phyloP scores from a whole-genome alignment of 2,113 vertebrate genomes.

The Tupaia chinensis region DNA sequence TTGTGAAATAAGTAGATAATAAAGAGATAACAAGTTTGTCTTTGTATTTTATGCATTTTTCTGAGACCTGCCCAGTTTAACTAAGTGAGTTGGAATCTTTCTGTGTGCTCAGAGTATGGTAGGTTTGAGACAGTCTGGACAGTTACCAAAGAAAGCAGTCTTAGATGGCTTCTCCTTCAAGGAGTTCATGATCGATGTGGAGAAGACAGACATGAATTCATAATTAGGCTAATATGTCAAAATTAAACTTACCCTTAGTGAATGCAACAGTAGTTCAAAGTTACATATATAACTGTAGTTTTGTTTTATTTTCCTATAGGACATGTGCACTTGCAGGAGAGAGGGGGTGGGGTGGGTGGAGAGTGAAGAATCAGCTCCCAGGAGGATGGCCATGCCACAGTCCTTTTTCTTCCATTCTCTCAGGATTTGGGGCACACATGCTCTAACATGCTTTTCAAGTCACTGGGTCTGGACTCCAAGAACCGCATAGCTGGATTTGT shows the following conservation, averaged over 20 bases:
- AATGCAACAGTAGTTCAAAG: background rate
- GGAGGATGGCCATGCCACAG: too few relatives aligned
- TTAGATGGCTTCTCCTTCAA: background rate
- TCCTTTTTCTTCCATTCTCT: too few relatives aligned
- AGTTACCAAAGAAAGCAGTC: background rate
- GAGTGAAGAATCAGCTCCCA: too few relatives aligned
- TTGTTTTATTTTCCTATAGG: too few relatives aligned
- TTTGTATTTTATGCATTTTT: background rate
- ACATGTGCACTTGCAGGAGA: too few relatives aligned
- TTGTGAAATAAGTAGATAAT: background rate
- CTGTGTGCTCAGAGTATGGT: accelerated
- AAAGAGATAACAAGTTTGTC: background rate
- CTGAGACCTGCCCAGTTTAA: background rate
- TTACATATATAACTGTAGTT: background rate
- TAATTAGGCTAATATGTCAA: background rate
- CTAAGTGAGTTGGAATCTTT: background rate
- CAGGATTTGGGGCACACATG: too few relatives aligned
- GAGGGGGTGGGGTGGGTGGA: too few relatives aligned
- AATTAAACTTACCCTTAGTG: background rate
- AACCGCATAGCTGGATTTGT: too few relatives aligned
- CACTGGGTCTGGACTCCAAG: too few relatives aligned
- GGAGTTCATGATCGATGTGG: background rate
- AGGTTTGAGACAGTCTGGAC: background rate
- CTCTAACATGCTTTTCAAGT: too few relatives aligned
- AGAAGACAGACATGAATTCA: background rate